Evolutionary conservation across 1,140 invertebrate species (phyloP), one percentile per base, ranked within the genome.

Genomic region (Leptopilina boulardi): DNA sequence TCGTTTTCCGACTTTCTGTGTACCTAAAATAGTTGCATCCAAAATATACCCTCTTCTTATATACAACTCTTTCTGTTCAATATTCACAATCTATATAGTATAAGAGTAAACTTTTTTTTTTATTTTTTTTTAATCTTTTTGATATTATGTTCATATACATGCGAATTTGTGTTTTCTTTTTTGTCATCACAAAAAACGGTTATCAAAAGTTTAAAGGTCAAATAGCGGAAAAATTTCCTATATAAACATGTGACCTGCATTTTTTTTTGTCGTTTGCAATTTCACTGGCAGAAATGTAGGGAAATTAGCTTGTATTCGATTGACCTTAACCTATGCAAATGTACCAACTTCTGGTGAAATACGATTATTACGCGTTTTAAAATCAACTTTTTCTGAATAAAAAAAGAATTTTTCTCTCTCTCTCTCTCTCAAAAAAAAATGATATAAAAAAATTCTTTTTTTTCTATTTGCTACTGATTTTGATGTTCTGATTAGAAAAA

Each of bases 1-100:
- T 66, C 59, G 59, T 66, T 66, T 66, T 30, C 59, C 59, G 13
- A 30, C 23, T 66, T 23, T 66, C 13, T 66, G 59, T 66, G 59
- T 66, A 66, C 11, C 59, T 66, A 30, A 66, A 66, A 66, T n/a
- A 66, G 59, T 66, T 66, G 23, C 13, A 30, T 66, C 26, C 23
- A 13, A 30, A 66, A 59, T 59, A 59, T 10, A 59, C 34, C 34
- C 56, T 59, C 23, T 26, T n/a, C n/a, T n/a, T n/a, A n/a, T n/a
- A n/a, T 26, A n/a, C 5, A 38, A 38, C 34, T 38, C 59, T 23
- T 30, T 66, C 10, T n/a, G 13, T 23, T 34, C 23, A 26, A 66
- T 66, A 66, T 66, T 66, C 59, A 66, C 15, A 66, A 66, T 66
- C 15, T n/a, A 66, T 1, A 10, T 8, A 30, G 21, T 66, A 38